Conservation (phyloP, 2,113 vertebrate genomes). For the Atlantisia rogersi region DNA sequence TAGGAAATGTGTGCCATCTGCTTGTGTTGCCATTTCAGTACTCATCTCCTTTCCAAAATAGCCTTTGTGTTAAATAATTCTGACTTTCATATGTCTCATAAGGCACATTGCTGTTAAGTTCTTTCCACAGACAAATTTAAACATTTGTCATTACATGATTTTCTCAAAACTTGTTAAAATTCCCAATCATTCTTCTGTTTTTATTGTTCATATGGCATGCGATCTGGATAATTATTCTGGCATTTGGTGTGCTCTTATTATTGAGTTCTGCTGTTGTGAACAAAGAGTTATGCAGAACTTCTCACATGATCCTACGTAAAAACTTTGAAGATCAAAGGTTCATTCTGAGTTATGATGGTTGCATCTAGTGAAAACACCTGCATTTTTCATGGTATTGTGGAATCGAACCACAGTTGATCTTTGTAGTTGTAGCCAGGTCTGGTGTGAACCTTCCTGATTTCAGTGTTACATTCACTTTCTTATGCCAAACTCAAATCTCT, state of each 20-base stretch:
- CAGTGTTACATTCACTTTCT: background rate
- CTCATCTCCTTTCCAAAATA: background rate
- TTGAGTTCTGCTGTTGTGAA: background rate
- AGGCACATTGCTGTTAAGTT: background rate
- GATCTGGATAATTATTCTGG: background rate
- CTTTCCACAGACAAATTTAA: background rate
- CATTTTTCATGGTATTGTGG: background rate
- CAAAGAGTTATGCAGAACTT: background rate
- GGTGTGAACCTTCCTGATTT: background rate
- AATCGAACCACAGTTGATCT: background rate
- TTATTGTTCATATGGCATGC: background rate
- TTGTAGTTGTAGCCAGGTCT: background rate
- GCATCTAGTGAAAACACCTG: background rate
- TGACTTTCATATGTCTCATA: slow-evolving; percentile 7
- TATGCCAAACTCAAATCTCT: background rate
- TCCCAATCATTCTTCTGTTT: background rate
- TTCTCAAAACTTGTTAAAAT: background rate
- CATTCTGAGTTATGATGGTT: background rate
- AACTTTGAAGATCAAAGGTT: background rate
- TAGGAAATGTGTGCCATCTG: slow-evolving; percentile 11
- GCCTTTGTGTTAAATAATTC: slow-evolving; percentile 11
- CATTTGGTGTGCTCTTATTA: background rate
- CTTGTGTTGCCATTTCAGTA: background rate
- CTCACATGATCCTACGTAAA: background rate
- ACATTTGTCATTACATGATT: background rate